Base-by-base conservation (phyloP, 2,797 vertebrate species). In the Adelosebastes latens region DNA sequence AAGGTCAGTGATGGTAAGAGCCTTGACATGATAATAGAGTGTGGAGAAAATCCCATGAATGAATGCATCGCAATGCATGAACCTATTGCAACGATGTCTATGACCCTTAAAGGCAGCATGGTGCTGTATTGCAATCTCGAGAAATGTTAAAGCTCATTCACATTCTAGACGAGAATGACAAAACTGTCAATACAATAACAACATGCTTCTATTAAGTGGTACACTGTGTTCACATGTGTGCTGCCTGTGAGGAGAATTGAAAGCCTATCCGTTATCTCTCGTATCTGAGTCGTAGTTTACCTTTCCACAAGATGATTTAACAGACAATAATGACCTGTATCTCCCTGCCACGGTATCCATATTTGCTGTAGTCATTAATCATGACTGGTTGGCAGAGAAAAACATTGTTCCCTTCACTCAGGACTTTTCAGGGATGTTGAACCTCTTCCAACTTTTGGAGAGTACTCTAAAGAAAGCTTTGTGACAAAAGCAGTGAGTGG, bases 1-100 rank as follows among this genome's bases (percentile, higher is more conserved):
- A 88, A 88, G 80, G 85, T 84, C 80, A 71, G 49, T 22, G 46
- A 80, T 22, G 36, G 42, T 6, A 18, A 64, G 24, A 82, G 53
- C 75, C 73, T 61, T 80, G 58, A 85, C 53, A 76, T 76, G 32
- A 78, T 75, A 71, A 71, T 58, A 62, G 56, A 73, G 36, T 64
- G 42, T 31, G 67, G 27, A 82, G 52, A 72, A 55, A 76, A 68
- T 58, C 29, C 81, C 53, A 81, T 77, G 60, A 85, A 81, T 70
- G 16, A 80, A 83, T 6, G 16, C 52, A 67, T 83, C 61, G 63
- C 56, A 69, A 81, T 55, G 31, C 67, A 79, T 72, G 24, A 73
- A 42, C 53, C 34, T 62, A 18, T 34, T 11, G 39, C n/a, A 49
- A 31, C 16, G 25, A 67, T 49, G 72, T 65, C 24, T 66, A 24